Evolutionary conservation across 2,113 vertebrate species (phyloP).

Genomic region (Chaenogobius annularis): DNA sequence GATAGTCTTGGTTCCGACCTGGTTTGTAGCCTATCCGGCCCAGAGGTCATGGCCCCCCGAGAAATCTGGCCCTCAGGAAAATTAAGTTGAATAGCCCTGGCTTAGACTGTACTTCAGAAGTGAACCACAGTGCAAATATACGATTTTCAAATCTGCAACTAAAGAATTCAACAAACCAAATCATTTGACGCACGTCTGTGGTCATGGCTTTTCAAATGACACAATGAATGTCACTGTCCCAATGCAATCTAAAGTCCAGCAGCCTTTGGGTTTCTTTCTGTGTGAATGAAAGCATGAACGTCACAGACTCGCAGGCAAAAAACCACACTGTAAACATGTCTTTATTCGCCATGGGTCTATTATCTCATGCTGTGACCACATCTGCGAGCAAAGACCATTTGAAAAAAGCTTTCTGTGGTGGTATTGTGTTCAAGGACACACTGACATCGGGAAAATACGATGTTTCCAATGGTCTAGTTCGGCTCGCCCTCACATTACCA

Average conservation of each 20-base stretch:
- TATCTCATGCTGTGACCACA: slow-evolving; percentile 2
- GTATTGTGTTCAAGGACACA: slow-evolving; percentile 20
- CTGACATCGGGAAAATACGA: slow-evolving; percentile 3
- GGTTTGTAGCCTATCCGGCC: too few species aligned
- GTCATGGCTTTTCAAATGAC: not conserved
- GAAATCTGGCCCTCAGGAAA: too few species aligned
- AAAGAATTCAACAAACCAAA: too few species aligned
- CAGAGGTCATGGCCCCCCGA: too few species aligned
- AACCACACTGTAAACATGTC: slow-evolving; percentile 8
- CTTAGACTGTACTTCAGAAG: too few species aligned
- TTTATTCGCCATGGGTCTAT: slow-evolving; percentile 16
- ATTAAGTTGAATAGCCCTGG: too few species aligned
- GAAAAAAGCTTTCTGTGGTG: not conserved
- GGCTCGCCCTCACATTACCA: not conserved
- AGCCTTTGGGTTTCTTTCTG: not conserved
- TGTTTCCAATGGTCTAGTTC: not conserved
- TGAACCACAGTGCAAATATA: not conserved
- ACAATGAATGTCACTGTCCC: not conserved
- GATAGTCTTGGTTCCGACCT: too few species aligned
- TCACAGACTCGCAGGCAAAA: not conserved
- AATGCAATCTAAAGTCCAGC: not conserved
- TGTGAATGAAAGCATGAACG: not conserved
- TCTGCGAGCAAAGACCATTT: slow-evolving; percentile 8
- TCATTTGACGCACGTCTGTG: not conserved
- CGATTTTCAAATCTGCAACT: not conserved